Percentiles rank a stretch among this genome's conserved stretches.
Evolutionary conservation across 2,797 vertebrate genomes (phyloP).

Genomic region (Pagetopsis macropterus): DNA sequence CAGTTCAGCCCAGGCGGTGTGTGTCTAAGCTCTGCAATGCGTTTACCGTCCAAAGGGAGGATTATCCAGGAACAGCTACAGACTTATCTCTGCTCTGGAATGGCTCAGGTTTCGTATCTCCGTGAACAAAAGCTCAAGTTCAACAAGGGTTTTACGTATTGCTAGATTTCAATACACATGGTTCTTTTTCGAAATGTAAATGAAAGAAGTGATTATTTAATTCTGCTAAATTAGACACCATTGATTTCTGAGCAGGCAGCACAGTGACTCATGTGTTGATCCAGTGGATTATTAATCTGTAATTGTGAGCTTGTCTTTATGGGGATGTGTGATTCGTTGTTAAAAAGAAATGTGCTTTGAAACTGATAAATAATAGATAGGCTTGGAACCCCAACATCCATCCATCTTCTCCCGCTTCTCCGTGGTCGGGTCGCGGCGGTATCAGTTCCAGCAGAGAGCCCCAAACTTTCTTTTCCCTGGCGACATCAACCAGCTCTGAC

Average conservation of each 20-base stretch:
- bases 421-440: too few relatives aligned
- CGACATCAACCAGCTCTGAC: too few relatives aligned
- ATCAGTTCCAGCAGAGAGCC: too few relatives aligned
- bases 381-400: neutral
- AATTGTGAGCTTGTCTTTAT: neutral
- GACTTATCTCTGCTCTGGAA: slow-evolving; percentile 63
- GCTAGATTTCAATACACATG: slow-evolving; percentile 20
- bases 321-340: neutral
- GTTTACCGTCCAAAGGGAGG: slow-evolving; percentile 66
- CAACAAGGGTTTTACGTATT: slow-evolving; percentile 35
- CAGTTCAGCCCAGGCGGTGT: slow-evolving; percentile 67
- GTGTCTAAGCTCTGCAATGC: slow-evolving; percentile 65
- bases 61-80: slow-evolving; percentile 65
- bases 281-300: neutral
- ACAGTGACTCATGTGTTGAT: neutral
- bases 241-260: slow-evolving; percentile 8
- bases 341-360: neutral
- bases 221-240: neutral
- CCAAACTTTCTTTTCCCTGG: too few relatives aligned
- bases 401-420: too few relatives aligned
- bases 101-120: slow-evolving; percentile 67
- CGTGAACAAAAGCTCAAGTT: slow-evolving; percentile 51
- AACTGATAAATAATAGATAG: neutral
- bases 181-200: slow-evolving; percentile 5
- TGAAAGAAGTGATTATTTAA: slow-evolving; percentile 15